These are phyloP conservation scores for Pomatostomus ruficeps DNA, from an alignment of 2,113 vertebrate species.

Conservation along the genomic window DNA sequence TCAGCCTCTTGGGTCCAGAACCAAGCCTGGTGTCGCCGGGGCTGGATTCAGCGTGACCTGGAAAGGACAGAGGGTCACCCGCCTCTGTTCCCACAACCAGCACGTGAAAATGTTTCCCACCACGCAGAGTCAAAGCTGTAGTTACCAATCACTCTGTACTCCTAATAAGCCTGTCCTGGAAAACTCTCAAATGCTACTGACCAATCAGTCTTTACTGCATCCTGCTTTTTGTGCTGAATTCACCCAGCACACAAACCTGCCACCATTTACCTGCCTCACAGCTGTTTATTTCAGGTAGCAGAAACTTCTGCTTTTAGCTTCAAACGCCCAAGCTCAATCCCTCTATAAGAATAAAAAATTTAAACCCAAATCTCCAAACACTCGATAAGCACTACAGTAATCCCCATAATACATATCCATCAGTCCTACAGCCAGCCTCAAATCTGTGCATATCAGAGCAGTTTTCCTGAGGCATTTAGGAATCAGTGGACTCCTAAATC, in stretches of 20 bases:
- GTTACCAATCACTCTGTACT: background rate
- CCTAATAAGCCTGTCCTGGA: background rate
- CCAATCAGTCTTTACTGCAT: background rate
- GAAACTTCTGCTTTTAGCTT: background rate
- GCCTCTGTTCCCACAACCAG: background rate
- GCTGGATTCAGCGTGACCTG: background rate
- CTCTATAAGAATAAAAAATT: background rate
- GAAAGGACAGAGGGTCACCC: background rate
- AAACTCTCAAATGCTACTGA: background rate
- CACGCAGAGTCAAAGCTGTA: background rate
- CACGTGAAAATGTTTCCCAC: background rate
- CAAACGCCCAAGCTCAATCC: background rate
- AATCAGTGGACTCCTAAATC: background rate
- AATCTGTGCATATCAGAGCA: background rate
- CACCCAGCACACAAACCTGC: background rate
- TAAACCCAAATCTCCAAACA: background rate
- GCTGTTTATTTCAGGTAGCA: background rate
- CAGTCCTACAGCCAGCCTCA: background rate
- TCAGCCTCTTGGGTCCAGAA: background rate
- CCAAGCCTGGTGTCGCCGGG: background rate
- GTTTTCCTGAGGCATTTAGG: background rate
- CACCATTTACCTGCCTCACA: background rate
- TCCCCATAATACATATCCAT: background rate
- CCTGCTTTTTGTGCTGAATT: background rate
- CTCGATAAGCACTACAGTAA: background rate